Evolutionary conservation across 1,140 invertebrate genomes (phyloP).

Genomic region (Rhagoletis pomonella): DNA sequence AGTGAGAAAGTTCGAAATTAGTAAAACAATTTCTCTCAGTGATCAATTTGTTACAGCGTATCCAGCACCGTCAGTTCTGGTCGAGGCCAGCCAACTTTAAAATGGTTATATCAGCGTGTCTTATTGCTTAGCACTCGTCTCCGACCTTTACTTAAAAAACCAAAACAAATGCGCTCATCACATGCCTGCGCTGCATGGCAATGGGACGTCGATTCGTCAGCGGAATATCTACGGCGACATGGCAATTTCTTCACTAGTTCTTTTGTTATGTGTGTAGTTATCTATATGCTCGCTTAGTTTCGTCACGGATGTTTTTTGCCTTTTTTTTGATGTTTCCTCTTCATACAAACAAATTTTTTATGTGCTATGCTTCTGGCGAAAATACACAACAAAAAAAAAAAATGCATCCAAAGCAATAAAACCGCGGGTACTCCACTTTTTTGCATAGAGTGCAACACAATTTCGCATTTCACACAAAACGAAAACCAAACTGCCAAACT

Average conservation of each 20-base stretch:
- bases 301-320: background rate
- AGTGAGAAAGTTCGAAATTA: background rate
- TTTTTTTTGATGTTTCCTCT: background rate
- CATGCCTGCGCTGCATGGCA: background rate
- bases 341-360: background rate
- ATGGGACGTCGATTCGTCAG: background rate
- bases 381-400: background rate
- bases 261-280: background rate
- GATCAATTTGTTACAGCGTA: background rate
- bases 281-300: background rate
- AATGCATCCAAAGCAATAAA: background rate
- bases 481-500: too few species aligned
- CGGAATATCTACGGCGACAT: background rate
- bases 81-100: background rate
- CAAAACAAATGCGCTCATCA: background rate
- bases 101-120: constrained; percentile 9
- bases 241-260: background rate
- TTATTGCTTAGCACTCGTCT: background rate
- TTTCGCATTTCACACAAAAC: background rate
- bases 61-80: background rate
- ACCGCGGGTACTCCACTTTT: background rate
- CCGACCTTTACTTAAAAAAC: background rate
- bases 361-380: constrained; percentile 39
- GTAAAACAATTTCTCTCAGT: background rate
- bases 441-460: background rate